Conservation (phyloP, 2,797 vertebrate species). For the Gymnothorax javanicus region DNA sequence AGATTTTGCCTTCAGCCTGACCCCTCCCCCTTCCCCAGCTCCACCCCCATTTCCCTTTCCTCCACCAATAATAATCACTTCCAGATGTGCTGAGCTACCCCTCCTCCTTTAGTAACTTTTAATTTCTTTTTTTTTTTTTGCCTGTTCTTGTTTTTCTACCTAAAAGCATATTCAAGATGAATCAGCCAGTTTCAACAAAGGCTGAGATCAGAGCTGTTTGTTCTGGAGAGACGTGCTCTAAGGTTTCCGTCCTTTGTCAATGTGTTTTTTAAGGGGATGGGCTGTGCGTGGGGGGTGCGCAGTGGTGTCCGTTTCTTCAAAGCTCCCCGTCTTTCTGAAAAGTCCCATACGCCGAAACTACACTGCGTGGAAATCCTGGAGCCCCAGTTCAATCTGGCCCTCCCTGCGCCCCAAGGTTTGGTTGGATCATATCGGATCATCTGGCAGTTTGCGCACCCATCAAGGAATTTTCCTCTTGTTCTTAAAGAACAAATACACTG, state of each 20-base stretch:
- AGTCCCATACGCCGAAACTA: neutral
- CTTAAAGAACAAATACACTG: neutral
- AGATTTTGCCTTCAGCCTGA: neutral
- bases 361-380: neutral
- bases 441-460: neutral
- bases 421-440: neutral
- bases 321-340: neutral
- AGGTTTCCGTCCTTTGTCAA: neutral
- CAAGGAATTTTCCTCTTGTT: neutral
- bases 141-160: neutral
- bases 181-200: conserved; percentile 37
- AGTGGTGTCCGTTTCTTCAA: neutral
- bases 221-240: conserved; percentile 17
- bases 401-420: neutral
- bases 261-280: neutral
- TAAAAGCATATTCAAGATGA: neutral
- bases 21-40: neutral
- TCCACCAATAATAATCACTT: conserved; percentile 47
- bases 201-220: conserved; percentile 12
- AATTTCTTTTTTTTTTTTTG: conserved; percentile 4
- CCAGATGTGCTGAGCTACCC: conserved; percentile 57
- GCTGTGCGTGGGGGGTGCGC: neutral
- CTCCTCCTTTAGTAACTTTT: conserved; percentile 34
- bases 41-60: conserved; percentile 30
- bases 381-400: neutral